These are phyloP conservation scores for Cephus pygmeus DNA, from an alignment of 2,888 invertebrate species.

Conservation along the genomic window DNA sequence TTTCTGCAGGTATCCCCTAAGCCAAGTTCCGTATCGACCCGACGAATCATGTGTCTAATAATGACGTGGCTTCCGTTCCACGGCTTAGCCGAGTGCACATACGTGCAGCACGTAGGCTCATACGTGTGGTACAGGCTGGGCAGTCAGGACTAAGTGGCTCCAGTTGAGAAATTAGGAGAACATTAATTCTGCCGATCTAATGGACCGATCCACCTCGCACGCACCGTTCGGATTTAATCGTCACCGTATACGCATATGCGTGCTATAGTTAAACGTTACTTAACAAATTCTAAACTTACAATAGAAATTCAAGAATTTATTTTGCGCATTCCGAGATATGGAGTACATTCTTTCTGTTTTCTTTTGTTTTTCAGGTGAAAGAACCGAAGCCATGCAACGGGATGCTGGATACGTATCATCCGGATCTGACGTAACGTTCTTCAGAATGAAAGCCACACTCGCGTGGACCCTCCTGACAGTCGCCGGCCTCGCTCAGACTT, in stretches of 20 bases:
- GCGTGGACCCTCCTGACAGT: conserved; percentile 49
- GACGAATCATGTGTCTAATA: conserved; percentile 28
- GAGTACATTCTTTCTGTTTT: conserved; percentile 18
- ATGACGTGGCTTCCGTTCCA: conserved; percentile 25
- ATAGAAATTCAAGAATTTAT: no score
- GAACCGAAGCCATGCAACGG: conserved; percentile 76
- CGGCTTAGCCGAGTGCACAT: conserved; percentile 29
- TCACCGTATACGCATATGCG: no score
- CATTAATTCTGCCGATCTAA: no score
- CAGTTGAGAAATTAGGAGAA: no score
- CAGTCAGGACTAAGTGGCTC: no score
- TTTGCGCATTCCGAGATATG: no score
- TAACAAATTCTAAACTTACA: no score
- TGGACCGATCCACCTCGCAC: no score
- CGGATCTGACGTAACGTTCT: conserved; percentile 44
- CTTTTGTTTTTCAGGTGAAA: conserved; percentile 67
- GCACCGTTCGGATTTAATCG: no score
- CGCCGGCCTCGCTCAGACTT: conserved; percentile 47
- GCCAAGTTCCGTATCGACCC: conserved; percentile 15
- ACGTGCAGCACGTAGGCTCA: not conserved
- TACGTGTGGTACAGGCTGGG: no score
- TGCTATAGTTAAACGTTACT: no score
- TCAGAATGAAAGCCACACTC: conserved; percentile 47
- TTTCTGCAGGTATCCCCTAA: no score
- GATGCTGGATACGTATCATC: conserved; percentile 64